These are phyloP conservation scores for Euzophera pinguis DNA, from an alignment of 2,888 invertebrate genomes.

Conservation along the genomic window DNA sequence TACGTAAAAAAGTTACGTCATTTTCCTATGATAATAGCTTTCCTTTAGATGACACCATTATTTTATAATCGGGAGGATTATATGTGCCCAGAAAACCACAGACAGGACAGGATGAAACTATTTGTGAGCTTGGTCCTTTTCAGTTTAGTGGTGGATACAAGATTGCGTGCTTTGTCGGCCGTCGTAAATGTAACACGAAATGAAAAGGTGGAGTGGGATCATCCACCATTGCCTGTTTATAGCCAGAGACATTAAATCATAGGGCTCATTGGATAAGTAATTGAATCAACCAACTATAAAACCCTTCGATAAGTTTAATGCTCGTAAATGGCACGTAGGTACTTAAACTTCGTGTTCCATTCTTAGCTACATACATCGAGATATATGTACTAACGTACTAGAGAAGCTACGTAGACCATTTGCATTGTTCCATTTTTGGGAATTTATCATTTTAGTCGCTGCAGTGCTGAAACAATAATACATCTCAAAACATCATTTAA, in stretches of 20 bases:
- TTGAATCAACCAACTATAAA: neutral
- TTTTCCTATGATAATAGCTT: too few species aligned
- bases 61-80: too few species aligned
- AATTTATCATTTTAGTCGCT: too few species aligned
- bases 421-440: too few species aligned
- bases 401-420: too few species aligned
- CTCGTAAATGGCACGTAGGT: neutral
- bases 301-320: neutral
- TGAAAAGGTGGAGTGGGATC: conserved; percentile 15
- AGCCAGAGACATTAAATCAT: neutral
- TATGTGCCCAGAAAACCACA: neutral
- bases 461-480: too few species aligned
- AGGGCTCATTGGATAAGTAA: neutral
- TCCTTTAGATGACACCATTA: too few species aligned
- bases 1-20: neutral
- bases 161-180: conserved; percentile 8
- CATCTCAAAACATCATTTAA: too few species aligned
- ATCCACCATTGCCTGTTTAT: neutral
- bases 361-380: too few species aligned
- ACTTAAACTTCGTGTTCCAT: neutral
- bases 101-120: neutral
- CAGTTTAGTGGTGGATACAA: neutral
- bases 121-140: neutral
- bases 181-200: conserved; percentile 14
- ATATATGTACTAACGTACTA: too few species aligned